Percentiles rank a stretch among this genome's conserved stretches.
Conservation (phyloP, 2,113 vertebrate species). For the Mola mola region DNA sequence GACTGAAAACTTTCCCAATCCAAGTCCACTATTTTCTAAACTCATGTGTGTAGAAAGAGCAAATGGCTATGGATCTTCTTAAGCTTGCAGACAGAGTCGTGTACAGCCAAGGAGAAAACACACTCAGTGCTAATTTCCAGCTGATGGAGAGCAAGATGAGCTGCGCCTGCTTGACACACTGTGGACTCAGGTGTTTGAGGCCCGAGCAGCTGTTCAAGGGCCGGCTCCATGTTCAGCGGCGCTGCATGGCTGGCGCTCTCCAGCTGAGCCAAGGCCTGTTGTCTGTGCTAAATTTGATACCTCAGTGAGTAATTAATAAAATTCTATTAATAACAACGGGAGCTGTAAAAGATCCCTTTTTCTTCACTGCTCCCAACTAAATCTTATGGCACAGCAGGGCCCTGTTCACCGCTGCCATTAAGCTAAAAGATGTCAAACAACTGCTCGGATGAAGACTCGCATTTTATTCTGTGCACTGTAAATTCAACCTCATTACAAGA, state of each 20-base stretch:
- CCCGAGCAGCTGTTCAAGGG: constrained; percentile 69
- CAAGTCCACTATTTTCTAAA: too few relatives aligned
- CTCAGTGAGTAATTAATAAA: constrained; percentile 80
- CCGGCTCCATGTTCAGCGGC: constrained; percentile 32
- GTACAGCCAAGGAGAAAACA: constrained; percentile 8
- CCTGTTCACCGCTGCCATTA: constrained; percentile 49
- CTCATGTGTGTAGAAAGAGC: too few relatives aligned
- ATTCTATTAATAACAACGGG: constrained; percentile 80
- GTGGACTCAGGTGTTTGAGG: constrained; percentile 64
- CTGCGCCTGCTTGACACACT: constrained; percentile 16
- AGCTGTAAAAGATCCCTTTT: constrained; percentile 65
- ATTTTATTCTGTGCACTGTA: constrained; percentile 24
- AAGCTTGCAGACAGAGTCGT: background rate
- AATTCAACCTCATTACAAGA: constrained; percentile 12
- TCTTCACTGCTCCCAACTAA: constrained; percentile 54
- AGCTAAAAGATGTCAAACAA: constrained; percentile 51
- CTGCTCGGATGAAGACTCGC: constrained; percentile 34
- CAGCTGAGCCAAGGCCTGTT: constrained; percentile 72
- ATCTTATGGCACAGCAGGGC: constrained; percentile 38
- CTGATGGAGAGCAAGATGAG: constrained; percentile 31
- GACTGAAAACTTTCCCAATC: too few relatives aligned
- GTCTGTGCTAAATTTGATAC: constrained; percentile 78
- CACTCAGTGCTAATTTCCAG: constrained; percentile 25
- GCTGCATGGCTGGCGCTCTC: constrained; percentile 35
- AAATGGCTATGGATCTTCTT: too few relatives aligned